Conservation (phyloP, 2,797 vertebrate species). For the Acridotheres tristis region DNA sequence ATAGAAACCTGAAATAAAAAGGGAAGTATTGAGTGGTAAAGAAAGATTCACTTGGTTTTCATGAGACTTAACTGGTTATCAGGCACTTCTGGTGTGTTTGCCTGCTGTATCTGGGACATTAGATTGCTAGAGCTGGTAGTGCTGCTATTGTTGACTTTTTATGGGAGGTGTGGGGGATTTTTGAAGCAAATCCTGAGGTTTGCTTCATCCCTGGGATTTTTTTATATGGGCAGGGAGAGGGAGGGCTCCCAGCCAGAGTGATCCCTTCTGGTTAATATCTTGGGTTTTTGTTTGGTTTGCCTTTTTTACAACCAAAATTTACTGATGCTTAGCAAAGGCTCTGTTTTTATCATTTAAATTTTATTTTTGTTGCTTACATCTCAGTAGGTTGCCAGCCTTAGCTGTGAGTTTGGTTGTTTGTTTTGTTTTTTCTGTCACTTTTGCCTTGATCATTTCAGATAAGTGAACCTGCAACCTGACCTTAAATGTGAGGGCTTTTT, state of each 20-base stretch:
- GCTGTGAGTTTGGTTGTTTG: neutral
- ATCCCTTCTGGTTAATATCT: neutral
- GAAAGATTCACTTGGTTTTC: neutral
- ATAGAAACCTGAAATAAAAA: neutral
- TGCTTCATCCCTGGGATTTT: neutral
- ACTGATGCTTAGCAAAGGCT: neutral
- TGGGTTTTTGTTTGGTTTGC: neutral
- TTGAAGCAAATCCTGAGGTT: neutral
- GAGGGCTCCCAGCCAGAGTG: neutral
- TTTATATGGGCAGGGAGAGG: neutral
- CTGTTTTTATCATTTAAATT: neutral
- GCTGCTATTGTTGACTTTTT: neutral
- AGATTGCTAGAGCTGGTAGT: neutral
- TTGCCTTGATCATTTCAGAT: neutral
- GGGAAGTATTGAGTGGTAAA: neutral
- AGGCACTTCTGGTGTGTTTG: neutral
- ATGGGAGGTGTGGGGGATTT: neutral
- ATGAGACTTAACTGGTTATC: neutral
- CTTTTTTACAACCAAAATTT: neutral
- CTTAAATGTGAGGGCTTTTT: neutral
- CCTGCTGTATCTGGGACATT: accelerated
- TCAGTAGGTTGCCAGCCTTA: neutral
- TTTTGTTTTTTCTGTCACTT: neutral
- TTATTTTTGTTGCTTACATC: neutral
- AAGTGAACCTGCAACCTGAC: neutral